Base-by-base conservation (phyloP, 2,797 vertebrate genomes). In the Intellagama lesueurii region DNA sequence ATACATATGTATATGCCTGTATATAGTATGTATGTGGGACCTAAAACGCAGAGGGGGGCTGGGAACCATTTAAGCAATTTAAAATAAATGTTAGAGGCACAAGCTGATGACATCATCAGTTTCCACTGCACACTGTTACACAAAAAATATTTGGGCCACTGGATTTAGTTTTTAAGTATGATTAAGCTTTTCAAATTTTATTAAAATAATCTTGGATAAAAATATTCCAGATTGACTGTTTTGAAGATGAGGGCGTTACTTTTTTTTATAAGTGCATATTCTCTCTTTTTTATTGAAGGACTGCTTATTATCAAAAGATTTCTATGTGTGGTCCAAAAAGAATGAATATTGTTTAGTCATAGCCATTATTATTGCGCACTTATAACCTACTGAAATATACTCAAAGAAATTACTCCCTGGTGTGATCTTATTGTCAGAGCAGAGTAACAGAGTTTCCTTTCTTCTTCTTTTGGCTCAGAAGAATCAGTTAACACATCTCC, bases 351-450 rank as follows among this genome's bases (percentile, higher is more conserved):
- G 35, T 11, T 76, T 79, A 87, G n/a, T 86, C 88, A 88, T 89
- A 78, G 68, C 28, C 26, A 2, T 3, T 60, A 68, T 28, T 0
- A 2, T 79, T 81, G n/a, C 79, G n/a, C 66, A 70, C n/a, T 24
- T 28, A 81, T 0, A 0, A n/a, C 73, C 30, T 0, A 1, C 0
- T 81, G 89, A 80, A 72, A 35, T 70, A 32, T 26, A 16, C 77
- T 5, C 4, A 35, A 44, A 83, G 78, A 7, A 6, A 0, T 77
- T 92, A 22, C n/a, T 0, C 0, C 32, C 0, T 0, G 16, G 12
- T 40, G 30, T 64, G 78, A 87, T 87, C 93, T 19, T 0, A 4
- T 81, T 35, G 86, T 44, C 26, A 75, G 78, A 73, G 64, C 76
- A 79, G 52, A 81, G 84, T 92, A 90, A 89, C 30, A 69, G 8